Conservation (phyloP, 2,888 invertebrate genomes). For the Sycophila texana region DNA sequence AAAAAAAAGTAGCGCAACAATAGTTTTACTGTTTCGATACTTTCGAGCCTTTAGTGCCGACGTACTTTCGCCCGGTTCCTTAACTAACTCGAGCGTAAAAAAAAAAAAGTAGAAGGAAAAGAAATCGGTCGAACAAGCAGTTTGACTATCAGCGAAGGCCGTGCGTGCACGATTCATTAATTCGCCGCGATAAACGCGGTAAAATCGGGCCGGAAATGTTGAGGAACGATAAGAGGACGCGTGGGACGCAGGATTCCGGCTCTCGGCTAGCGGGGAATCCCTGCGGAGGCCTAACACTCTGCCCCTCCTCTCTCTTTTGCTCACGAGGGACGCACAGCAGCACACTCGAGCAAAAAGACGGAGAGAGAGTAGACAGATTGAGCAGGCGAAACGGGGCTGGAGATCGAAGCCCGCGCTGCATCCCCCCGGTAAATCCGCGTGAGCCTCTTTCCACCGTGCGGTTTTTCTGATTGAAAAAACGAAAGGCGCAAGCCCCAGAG, state of each 20-base stretch:
- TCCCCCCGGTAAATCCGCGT: constrained; percentile 21
- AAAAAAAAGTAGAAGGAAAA: too few species aligned
- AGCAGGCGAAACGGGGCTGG: neutral
- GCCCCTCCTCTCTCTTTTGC: neutral
- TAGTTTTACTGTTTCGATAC: too few species aligned
- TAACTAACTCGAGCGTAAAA: neutral
- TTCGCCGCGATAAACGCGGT: constrained; percentile 33
- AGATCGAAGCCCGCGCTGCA: constrained; percentile 13
- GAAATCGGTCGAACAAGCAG: neutral
- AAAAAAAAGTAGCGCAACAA: too few species aligned
- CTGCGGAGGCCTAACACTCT: constrained; percentile 29
- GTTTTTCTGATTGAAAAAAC: constrained; percentile 41
- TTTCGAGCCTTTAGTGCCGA: too few species aligned
- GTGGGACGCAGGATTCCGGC: constrained; percentile 22
- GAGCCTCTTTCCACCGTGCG: constrained; percentile 39
- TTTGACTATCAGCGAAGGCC: neutral
- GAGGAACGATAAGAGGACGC: constrained; percentile 46
- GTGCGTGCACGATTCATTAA: constrained; percentile 23
- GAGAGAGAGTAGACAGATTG: constrained; percentile 6
- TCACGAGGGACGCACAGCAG: neutral
- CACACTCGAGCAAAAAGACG: neutral
- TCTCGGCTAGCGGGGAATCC: constrained; percentile 3
- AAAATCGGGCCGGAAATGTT: constrained; percentile 38
- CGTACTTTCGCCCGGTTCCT: too few species aligned
- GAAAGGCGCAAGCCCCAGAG: neutral